Conservation (phyloP, 2,888 invertebrate species). For the Salticus scenicus region DNA sequence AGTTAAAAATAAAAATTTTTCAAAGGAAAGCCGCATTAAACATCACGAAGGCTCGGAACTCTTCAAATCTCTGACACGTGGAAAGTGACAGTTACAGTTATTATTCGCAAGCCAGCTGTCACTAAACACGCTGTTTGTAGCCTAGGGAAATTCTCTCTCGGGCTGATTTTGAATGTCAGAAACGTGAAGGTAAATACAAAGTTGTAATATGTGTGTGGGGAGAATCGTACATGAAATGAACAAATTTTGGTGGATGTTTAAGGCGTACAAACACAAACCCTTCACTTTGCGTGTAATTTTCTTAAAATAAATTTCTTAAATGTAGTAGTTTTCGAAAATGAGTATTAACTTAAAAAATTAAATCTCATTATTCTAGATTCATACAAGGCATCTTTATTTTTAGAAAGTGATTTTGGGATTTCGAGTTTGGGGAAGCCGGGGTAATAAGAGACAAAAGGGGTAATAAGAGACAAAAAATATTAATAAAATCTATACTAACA, state of each 20-base stretch:
- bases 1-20: not conserved
- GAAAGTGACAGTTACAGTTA: conserved; percentile 5
- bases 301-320: too few species aligned
- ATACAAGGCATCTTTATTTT: too few species aligned
- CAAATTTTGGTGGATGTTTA: not conserved
- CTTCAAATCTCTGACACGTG: conserved; percentile 5
- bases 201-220: not conserved
- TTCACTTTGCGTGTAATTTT: too few species aligned
- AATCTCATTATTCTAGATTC: too few species aligned
- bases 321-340: too few species aligned
- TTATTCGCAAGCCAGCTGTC: conserved; percentile 2
- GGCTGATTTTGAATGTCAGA: not conserved
- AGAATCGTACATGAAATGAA: not conserved
- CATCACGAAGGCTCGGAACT: not conserved
- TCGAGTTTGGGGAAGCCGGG: too few species aligned
- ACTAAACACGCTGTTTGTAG: not conserved
- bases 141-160: not conserved
- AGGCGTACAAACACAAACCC: too few species aligned
- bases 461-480: too few species aligned
- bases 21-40: not conserved
- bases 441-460: too few species aligned
- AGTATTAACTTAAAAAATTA: too few species aligned
- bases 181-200: not conserved
- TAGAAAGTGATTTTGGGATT: too few species aligned
- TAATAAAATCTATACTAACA: too few species aligned